Conservation (phyloP, 2,888 invertebrate species). For the Drosophila birchii region DNA sequence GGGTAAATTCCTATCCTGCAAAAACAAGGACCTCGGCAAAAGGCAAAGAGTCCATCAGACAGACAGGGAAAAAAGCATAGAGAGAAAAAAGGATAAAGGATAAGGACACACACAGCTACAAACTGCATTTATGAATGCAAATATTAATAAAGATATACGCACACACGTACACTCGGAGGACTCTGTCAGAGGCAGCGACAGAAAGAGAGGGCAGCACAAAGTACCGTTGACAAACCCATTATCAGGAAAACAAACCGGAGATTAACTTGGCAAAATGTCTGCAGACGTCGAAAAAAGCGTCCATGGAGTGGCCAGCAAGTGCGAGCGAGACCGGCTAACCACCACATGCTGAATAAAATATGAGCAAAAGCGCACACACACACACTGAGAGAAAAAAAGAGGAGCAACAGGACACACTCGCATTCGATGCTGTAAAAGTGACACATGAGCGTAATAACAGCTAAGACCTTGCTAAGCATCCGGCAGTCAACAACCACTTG, state of each 20-base stretch:
- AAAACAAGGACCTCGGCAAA: conserved; percentile 25
- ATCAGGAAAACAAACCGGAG: conserved; percentile 81
- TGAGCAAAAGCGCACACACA: conserved; percentile 47
- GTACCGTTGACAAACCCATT: conserved; percentile 80
- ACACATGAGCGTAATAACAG: conserved; percentile 79
- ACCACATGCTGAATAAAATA: conserved; percentile 76
- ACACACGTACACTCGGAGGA: conserved; percentile 1
- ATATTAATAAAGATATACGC: conserved; percentile 44
- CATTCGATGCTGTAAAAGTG: conserved; percentile 66
- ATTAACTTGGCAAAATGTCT: conserved; percentile 81
- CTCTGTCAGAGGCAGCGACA: conserved; percentile 23
- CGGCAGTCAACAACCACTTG: conserved; percentile 79
- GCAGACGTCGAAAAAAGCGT: conserved; percentile 65
- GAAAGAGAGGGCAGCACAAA: conserved; percentile 64
- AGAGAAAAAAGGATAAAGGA: conserved; percentile 17
- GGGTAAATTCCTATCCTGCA: conserved; percentile 27
- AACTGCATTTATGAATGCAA: conserved; percentile 50
- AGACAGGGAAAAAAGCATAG: conserved; percentile 13
- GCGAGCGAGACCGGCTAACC: conserved; percentile 51
- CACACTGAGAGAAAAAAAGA: conserved; percentile 21
- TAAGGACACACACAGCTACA: conserved; percentile 26
- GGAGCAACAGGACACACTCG: conserved; percentile 15
- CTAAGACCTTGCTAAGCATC: conserved; percentile 79
- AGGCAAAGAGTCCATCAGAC: conserved; percentile 29
- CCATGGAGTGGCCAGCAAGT: conserved; percentile 12